These are phyloP conservation scores for Brachyptera putata DNA, from an alignment of 2,888 invertebrate genomes.

Conservation along the genomic window DNA sequence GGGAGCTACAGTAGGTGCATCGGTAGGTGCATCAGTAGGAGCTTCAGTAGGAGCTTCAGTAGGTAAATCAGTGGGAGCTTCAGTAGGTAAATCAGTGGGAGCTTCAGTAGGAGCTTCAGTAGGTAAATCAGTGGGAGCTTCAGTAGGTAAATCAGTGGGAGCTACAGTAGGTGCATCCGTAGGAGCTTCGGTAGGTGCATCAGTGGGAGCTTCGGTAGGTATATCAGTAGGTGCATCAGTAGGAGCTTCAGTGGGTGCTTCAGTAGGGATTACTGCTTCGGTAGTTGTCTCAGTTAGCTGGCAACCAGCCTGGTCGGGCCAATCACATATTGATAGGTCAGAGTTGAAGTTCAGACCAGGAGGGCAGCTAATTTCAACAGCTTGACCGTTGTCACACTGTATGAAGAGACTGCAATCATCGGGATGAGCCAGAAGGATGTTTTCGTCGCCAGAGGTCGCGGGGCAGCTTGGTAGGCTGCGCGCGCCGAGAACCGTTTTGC, in stretches of 20 bases:
- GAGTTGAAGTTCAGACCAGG: conserved; percentile 21
- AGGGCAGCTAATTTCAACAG: conserved; percentile 11
- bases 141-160: not conserved
- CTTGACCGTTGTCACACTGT: conserved; percentile 16
- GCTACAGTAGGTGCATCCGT: not conserved
- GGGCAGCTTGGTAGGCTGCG: no score
- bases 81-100: no score
- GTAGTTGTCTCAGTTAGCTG: not conserved
- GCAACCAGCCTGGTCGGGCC: conserved; percentile 17
- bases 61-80: no score
- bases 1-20: not conserved
- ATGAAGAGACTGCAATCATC: conserved; percentile 15
- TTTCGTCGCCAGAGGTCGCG: not conserved
- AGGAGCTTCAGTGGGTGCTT: conserved; percentile 2
- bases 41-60: not conserved
- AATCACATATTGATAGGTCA: conserved; percentile 17
- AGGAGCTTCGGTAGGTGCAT: not conserved
- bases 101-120: not conserved
- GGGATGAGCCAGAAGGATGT: not conserved
- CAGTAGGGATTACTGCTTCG: not conserved
- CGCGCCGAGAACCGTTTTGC: no score
- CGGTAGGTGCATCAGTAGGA: not conserved
- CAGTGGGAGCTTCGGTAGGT: not conserved
- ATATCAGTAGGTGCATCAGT: not conserved
- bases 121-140: not conserved